Base-by-base conservation (phyloP, 64 coral and sea anemone genomes). In the Pachyseris speciosa region DNA sequence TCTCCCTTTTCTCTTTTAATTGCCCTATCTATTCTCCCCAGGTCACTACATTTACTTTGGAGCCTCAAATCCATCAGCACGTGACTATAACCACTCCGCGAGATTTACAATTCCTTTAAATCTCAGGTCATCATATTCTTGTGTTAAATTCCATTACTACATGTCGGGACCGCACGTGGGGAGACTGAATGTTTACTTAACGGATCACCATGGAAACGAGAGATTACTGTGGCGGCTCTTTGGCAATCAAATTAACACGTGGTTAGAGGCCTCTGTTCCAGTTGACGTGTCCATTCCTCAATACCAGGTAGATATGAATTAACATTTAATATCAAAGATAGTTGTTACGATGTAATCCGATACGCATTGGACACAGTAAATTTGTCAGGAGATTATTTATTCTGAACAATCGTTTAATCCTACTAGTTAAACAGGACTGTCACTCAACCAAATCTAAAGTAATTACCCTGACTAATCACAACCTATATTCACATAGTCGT, bases 101-200 rank as follows among this genome's bases (percentile, higher is more conserved):
- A 41, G 37, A 26, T 44, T 88, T 41, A 17, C 17, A 9, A 55
- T 42, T 34, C 85, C 85, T 41, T 57, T 51, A 25, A 52, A 59
- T 11, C 9, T 60, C n/a, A 37, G 5, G 50, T 52, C 51, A 29
- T 52, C 51, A 61, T 58, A 74, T 10, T 40, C 69, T 3, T 88
- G 85, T 34, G 29, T 88, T 38, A 60, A 57, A 38, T 88, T 88
- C 41, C 38, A 37, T 61, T 88, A 72, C 63, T 52, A 24, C 5
- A 75, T 88, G 55, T 24, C 29, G 50, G 85, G 69, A 3, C 26
- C 7, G 20, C 64, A 86, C 15, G 37, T 60, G 11, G 85, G 85
- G 12, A 69, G 85, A 47, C 67, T 88, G 0, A 88, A 88, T 50
- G 68, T 88, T n/a, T 58, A 88, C 24, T 19, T 33, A 5, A 88